Conservation (phyloP, 2,113 vertebrate genomes). For the Catagonus wagneri region DNA sequence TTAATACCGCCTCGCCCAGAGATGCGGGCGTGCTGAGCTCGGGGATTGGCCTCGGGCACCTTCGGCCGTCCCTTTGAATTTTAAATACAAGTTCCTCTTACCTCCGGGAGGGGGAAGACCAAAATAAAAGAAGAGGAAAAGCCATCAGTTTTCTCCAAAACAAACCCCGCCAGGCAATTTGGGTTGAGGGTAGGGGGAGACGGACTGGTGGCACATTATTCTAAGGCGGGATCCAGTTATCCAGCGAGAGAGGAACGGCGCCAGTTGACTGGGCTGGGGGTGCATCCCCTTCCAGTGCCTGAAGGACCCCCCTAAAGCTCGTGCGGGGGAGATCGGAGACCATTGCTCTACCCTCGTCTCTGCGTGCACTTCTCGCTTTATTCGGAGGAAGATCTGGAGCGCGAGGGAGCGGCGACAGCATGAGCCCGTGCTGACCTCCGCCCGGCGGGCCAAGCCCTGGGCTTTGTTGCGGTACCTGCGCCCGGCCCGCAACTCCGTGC, state of each 20-base stretch:
- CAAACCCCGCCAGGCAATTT: conserved; percentile 38
- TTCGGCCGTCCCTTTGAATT: conserved; percentile 68
- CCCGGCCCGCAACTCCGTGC: neutral
- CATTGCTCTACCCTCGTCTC: neutral
- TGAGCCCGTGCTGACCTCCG: conserved; percentile 50
- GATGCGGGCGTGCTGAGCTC: conserved; percentile 77
- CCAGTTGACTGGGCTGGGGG: neutral
- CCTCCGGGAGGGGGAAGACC: neutral
- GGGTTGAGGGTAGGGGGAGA: neutral
- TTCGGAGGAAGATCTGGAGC: neutral
- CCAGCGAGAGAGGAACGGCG: neutral
- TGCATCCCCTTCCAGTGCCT: neutral
- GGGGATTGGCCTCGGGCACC: conserved; percentile 72
- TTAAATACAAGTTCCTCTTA: conserved; percentile 46
- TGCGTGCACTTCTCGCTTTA: neutral
- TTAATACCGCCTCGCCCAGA: conserved; percentile 78
- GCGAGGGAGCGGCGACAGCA: neutral
- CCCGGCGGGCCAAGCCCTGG: conserved; percentile 45
- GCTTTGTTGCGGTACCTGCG: conserved; percentile 63
- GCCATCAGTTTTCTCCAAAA: conserved; percentile 36
- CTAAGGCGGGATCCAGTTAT: conserved; percentile 8
- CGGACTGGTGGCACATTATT: conserved; percentile 52
- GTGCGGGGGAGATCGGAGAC: conserved; percentile 11
- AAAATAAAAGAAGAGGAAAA: neutral
- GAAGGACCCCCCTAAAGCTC: conserved; percentile 34